Evolutionary conservation across 2,888 invertebrate species (phyloP).

Genomic region (Campoletis raptor): DNA sequence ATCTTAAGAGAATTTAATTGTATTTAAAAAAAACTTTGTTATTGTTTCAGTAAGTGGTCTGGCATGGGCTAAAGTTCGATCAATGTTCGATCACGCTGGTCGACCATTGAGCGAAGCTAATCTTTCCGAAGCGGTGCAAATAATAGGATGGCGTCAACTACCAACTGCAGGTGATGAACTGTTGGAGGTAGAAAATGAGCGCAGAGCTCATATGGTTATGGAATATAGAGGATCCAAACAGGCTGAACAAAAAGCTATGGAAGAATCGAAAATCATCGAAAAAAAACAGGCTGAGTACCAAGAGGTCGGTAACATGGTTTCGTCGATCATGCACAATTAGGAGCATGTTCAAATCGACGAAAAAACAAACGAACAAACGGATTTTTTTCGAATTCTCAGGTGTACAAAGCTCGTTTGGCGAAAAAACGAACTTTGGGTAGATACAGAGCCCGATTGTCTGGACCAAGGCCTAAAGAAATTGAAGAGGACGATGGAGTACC

Average conservation of each 20-base stretch:
- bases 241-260: constrained; percentile 88
- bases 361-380: background rate
- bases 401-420: constrained; percentile 88
- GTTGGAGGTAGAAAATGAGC: constrained; percentile 92
- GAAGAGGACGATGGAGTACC: constrained; percentile 86
- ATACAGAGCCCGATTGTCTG: constrained; percentile 86
- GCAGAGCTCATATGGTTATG: constrained; percentile 89
- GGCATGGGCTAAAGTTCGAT: constrained; percentile 93
- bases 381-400: constrained; percentile 75
- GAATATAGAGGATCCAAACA: constrained; percentile 88
- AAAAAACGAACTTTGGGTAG: constrained; percentile 88
- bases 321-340: background rate
- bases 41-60: constrained; percentile 91
- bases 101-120: constrained; percentile 88
- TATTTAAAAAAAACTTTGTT: constrained; percentile 81
- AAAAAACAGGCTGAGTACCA: constrained; percentile 89
- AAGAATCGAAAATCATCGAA: constrained; percentile 88
- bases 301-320: constrained; percentile 76
- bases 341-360: background rate
- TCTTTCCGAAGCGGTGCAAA: constrained; percentile 94
- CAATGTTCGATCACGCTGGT: constrained; percentile 92
- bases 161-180: constrained; percentile 96
- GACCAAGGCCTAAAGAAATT: constrained; percentile 88
- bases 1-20: too few relatives aligned
- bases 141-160: constrained; percentile 96